phyloP scores from a whole-genome alignment of 1,140 invertebrate species.

The Papilio machaon region DNA sequence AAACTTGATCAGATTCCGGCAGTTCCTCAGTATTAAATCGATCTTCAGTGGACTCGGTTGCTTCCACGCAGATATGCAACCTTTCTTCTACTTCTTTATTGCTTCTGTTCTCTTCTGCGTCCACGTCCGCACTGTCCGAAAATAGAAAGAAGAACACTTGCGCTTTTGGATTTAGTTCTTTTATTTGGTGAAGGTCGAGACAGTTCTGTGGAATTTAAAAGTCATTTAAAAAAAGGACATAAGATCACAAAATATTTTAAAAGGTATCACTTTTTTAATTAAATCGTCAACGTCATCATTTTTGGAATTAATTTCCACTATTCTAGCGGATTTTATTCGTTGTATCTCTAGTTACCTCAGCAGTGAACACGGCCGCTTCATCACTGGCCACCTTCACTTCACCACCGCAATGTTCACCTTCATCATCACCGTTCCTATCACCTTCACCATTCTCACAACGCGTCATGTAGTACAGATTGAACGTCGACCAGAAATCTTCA shows the following conservation, averaged over 20 bases:
- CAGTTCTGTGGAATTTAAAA: conserved; percentile 66
- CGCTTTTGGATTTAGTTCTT: conserved; percentile 68
- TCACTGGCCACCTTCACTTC: conserved; percentile 46
- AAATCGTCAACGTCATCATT: background rate
- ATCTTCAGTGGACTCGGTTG: conserved; percentile 63
- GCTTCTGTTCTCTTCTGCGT: conserved; percentile 38
- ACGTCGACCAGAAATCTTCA: conserved; percentile 69
- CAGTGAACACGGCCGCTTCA: conserved; percentile 63
- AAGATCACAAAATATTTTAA: too few relatives aligned
- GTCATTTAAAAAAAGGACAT: background rate
- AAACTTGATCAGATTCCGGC: conserved; percentile 62
- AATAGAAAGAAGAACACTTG: conserved; percentile 75
- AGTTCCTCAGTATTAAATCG: conserved; percentile 54
- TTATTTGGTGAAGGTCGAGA: conserved; percentile 76
- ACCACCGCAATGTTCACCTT: conserved; percentile 33
- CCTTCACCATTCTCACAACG: conserved; percentile 41
- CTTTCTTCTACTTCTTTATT: conserved; percentile 22
- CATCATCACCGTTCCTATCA: conserved; percentile 41
- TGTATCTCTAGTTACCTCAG: conserved; percentile 55
- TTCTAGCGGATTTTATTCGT: background rate
- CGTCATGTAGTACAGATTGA: conserved; percentile 66
- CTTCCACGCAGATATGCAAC: conserved; percentile 44
- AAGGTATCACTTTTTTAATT: too few relatives aligned
- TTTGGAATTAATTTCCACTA: background rate
- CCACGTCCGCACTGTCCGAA: conserved; percentile 58